Conservation (phyloP, 2,113 vertebrate genomes). For the Cepphus grylle region DNA sequence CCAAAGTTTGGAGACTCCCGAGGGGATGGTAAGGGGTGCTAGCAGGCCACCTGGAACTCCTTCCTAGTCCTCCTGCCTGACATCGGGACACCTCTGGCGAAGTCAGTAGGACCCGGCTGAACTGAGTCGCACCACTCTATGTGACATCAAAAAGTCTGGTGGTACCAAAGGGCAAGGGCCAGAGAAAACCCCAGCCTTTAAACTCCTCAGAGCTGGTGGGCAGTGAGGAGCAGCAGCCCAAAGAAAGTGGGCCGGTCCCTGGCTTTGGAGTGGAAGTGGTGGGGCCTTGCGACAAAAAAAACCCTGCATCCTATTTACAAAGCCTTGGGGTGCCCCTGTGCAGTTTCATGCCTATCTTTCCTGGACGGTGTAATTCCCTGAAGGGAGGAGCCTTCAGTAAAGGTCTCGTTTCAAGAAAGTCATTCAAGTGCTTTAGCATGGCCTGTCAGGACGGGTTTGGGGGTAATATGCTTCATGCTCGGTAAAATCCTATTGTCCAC, state of each 20-base stretch:
- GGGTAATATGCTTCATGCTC: slow-evolving; percentile 37
- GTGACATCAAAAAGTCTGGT: neutral
- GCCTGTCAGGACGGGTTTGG: slow-evolving; percentile 44
- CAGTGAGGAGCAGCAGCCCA: neutral
- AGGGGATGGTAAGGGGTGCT: neutral
- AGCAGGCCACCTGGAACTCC: neutral
- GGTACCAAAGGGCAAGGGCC: neutral
- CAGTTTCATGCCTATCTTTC: slow-evolving; percentile 21
- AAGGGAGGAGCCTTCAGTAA: neutral
- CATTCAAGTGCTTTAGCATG: slow-evolving; percentile 42
- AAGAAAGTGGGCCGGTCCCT: neutral
- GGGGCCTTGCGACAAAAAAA: neutral
- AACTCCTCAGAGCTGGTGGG: neutral
- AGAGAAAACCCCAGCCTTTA: neutral
- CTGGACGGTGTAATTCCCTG: neutral
- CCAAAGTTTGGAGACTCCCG: neutral
- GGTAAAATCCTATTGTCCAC: slow-evolving; percentile 55
- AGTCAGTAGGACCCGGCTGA: neutral
- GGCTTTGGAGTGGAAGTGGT: neutral
- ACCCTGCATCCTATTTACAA: neutral
- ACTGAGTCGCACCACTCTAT: accelerated
- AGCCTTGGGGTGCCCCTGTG: neutral
- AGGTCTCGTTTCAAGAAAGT: slow-evolving; percentile 43
- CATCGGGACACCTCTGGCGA: neutral
- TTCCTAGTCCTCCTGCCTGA: neutral